A percentile compares a stretch with the other conserved stretches of the same genome.
These are phyloP conservation scores for Ptychadena robeensis DNA, from an alignment of 2,797 vertebrate species.

Conservation along the genomic window DNA sequence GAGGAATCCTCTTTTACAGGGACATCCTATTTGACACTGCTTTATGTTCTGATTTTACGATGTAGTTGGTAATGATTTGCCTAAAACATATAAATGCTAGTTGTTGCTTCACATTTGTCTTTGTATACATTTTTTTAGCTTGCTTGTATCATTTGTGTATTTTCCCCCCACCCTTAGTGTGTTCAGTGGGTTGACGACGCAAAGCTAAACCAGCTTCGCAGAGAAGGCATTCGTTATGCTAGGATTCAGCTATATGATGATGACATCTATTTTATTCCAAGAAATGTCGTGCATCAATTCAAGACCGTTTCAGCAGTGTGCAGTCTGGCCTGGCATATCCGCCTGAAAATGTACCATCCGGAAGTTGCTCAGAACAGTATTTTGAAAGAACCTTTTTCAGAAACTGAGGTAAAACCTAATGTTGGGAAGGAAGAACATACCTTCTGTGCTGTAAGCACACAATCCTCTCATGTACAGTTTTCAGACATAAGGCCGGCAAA, in stretches of 20 bases:
- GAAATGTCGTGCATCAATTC: conserved; percentile 98
- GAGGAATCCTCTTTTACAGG: too few species aligned
- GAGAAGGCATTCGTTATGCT: conserved; percentile 95
- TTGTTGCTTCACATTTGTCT: too few species aligned
- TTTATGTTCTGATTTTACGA: too few species aligned
- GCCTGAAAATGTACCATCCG: conserved; percentile 86
- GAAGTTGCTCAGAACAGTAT: conserved; percentile 68
- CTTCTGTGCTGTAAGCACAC: conserved; percentile 68
- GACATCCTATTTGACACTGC: too few species aligned
- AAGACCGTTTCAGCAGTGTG: conserved; percentile 97
- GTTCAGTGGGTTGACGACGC: conserved; percentile 98
- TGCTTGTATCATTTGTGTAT: too few species aligned
- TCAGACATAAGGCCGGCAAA: conserved; percentile 71
- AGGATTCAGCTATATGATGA: conserved; percentile 94
- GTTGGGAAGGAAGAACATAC: conserved; percentile 71
- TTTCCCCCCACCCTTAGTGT: conserved; percentile 75
- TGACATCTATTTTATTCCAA: conserved; percentile 97
- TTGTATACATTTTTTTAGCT: too few species aligned
- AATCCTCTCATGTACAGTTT: conserved; percentile 71
- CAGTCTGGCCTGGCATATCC: conserved; percentile 96
- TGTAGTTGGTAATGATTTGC: too few species aligned
- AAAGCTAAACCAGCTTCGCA: conserved; percentile 95
- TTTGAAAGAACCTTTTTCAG: conserved; percentile 66
- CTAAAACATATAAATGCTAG: too few species aligned
- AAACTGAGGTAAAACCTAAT: conserved; percentile 67